These are phyloP conservation scores for Tetheella fluctuosa DNA, from an alignment of 2,888 invertebrate species.

Conservation along the genomic window DNA sequence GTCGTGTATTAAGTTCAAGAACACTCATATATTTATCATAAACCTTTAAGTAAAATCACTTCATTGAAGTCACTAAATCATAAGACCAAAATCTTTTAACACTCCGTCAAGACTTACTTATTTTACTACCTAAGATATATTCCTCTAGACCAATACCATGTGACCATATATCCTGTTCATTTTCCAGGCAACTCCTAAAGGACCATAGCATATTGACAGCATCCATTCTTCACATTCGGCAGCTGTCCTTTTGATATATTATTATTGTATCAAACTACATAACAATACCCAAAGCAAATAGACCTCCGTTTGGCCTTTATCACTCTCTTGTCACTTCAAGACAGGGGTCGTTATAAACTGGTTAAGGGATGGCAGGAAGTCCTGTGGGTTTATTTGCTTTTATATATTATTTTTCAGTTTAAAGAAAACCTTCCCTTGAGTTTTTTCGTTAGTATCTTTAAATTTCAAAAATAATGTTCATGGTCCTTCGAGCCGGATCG, in stretches of 20 bases:
- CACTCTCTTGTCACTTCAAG: conserved; percentile 15
- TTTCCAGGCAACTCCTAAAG: neutral
- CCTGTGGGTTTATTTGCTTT: neutral
- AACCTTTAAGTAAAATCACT: neutral
- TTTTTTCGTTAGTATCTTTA: no score
- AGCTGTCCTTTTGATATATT: conserved; percentile 59
- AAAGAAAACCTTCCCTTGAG: no score
- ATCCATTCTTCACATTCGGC: conserved; percentile 60
- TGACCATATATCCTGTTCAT: neutral
- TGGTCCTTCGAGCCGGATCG: neutral
- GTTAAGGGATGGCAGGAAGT: neutral
- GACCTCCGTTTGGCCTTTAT: conserved; percentile 30
- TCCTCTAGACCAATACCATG: neutral
- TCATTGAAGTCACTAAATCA: neutral
- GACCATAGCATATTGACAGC: conserved; percentile 46
- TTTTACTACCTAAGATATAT: neutral
- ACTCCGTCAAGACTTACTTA: neutral
- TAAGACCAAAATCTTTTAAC: neutral
- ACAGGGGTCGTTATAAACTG: conserved; percentile 16
- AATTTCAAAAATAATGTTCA: no score
- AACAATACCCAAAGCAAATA: conserved; percentile 22
- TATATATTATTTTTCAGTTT: neutral
- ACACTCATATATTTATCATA: no score
- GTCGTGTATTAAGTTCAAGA: no score
- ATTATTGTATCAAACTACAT: conserved; percentile 52